Percentiles rank a stretch among this genome's conserved stretches.
Conservation (phyloP, 2,113 vertebrate species). For the Oncorhynchus gorbuscha region DNA sequence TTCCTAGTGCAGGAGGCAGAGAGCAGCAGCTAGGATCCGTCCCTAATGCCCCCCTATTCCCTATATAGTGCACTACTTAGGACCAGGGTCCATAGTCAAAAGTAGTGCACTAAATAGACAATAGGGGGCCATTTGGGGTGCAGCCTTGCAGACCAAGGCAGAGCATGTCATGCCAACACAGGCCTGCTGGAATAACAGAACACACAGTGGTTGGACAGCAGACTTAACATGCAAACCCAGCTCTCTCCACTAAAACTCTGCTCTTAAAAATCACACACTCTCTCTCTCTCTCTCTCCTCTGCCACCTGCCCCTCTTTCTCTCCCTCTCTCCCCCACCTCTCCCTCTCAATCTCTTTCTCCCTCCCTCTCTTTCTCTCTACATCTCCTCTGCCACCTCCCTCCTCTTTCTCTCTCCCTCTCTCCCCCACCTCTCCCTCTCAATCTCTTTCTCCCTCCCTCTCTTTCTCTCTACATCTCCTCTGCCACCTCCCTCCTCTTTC, state of each 20-base stretch:
- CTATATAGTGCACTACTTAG: too few relatives aligned
- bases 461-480: not conserved
- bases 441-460: too few relatives aligned
- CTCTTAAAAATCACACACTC: constrained; percentile 37
- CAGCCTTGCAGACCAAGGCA: constrained; percentile 46
- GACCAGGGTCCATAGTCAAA: too few relatives aligned
- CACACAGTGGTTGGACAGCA: constrained; percentile 41
- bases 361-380: too few relatives aligned
- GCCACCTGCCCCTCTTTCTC: not conserved
- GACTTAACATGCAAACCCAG: constrained; percentile 66
- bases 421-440: not conserved
- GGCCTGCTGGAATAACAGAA: constrained; percentile 49
- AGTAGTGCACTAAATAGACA: too few relatives aligned
- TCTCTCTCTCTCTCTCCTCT: constrained; percentile 11
- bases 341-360: too few relatives aligned
- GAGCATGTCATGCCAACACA: constrained; percentile 56
- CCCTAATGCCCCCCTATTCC: too few relatives aligned
- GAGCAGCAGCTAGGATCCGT: constrained; percentile 24
- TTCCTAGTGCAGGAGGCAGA: constrained; percentile 52
- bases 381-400: too few relatives aligned
- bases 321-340: constrained; percentile 6
- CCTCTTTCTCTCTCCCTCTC: too few relatives aligned
- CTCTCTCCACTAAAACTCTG: constrained; percentile 32
- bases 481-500: too few relatives aligned
- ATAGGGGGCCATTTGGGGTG: too few relatives aligned